Evolutionary conservation across 2,888 invertebrate genomes (phyloP).

Genomic region (Polyommatus icarus): DNA sequence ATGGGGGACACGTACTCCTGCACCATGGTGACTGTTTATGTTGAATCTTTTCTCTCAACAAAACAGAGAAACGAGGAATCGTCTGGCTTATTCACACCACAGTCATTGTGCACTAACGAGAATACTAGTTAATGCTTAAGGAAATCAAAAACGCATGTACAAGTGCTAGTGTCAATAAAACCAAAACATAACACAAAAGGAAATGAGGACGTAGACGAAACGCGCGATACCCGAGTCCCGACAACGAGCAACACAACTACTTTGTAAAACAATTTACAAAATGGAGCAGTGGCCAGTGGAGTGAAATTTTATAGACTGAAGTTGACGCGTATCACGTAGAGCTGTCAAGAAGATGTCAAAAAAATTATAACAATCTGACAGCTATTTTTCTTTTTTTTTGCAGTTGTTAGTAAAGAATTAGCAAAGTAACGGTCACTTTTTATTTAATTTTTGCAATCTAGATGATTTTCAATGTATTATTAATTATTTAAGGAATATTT

Average conservation of each 20-base stretch:
- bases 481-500: neutral
- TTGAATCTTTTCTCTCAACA: conserved; percentile 44
- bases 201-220: conserved; percentile 56
- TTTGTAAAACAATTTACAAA: conserved; percentile 49
- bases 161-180: conserved; percentile 19
- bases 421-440: neutral
- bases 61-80: conserved; percentile 55
- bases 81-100: conserved; percentile 56
- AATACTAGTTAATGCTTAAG: conserved; percentile 34
- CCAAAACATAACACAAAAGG: conserved; percentile 55
- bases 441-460: neutral
- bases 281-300: conserved; percentile 41
- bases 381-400: neutral
- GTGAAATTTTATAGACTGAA: conserved; percentile 54
- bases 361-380: neutral
- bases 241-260: conserved; percentile 41
- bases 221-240: conserved; percentile 40
- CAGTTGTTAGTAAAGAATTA: neutral
- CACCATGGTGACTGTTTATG: conserved; percentile 85
- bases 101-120: conserved; percentile 57
- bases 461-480: neutral
- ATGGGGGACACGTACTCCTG: conserved; percentile 97
- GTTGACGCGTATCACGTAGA: conserved; percentile 38
- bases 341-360: neutral
- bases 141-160: conserved; percentile 27